phyloP scores from a whole-genome alignment of 2,797 vertebrate species.

The Scarus forsteni region DNA sequence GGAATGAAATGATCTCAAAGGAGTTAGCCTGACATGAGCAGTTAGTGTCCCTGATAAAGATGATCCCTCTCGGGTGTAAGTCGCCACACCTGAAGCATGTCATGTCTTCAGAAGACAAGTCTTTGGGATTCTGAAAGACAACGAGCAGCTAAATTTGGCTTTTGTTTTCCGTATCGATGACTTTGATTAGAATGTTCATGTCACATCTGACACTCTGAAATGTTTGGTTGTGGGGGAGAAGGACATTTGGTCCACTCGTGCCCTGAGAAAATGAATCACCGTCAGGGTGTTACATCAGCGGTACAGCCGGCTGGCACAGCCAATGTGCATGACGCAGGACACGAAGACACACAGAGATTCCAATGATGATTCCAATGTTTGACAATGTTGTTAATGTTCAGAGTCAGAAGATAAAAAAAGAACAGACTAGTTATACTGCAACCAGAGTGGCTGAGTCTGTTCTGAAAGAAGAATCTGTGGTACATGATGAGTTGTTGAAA shows the following conservation, averaged over 20 bases:
- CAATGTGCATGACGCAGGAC: too few species aligned
- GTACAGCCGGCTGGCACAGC: too few species aligned
- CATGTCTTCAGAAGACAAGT: not conserved
- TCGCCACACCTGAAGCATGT: not conserved
- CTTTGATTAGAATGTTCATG: not conserved
- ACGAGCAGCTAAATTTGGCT: not conserved
- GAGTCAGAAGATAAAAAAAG: too few species aligned
- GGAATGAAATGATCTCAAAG: not conserved
- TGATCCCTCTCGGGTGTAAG: not conserved
- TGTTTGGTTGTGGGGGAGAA: constrained; percentile 6
- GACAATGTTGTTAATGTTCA: too few species aligned
- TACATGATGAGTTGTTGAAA: not conserved
- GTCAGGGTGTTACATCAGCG: too few species aligned
- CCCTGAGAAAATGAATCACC: not conserved
- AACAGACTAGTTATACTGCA: not conserved
- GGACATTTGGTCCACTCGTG: not conserved
- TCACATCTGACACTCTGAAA: not conserved
- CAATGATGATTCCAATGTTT: too few species aligned
- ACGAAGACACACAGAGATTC: too few species aligned
- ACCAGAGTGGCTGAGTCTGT: not conserved
- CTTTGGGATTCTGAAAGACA: not conserved
- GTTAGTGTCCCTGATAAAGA: not conserved
- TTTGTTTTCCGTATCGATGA: not conserved
- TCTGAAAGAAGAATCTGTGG: not conserved
- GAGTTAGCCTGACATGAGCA: not conserved